Evolutionary conservation across 92 coral and sea anemone genomes (phyloP), one percentile per base, ranked within the genome.

Genomic region (Muricea muricata): DNA sequence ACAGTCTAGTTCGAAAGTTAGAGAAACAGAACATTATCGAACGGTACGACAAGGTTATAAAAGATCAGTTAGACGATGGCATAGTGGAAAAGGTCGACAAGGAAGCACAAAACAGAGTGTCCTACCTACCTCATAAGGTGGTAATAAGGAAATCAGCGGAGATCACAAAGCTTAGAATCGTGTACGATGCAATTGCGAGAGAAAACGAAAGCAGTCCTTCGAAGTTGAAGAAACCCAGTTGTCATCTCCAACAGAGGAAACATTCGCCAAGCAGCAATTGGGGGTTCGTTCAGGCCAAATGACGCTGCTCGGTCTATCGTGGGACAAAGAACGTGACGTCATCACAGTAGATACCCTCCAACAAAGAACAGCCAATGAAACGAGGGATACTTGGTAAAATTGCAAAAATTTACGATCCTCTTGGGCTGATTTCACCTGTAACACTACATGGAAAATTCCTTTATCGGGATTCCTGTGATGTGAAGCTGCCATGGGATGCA

Each of bases 101-200:
- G 11, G 58, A 54, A 50, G 25, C 69, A 29, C 21, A 48, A 58
- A 70, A 33, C 5, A 34, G 42, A 34, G 82, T 52, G 46, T 77
- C 55, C 24, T 77, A 77, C 67, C 13, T 77, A 46, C 67, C 82
- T 46, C 82, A 77, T 18, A 70, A 70, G 18, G 40, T 54, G 7
- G 76, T 70, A 29, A 42, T 70, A 18, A 37, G 48, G 39, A 39
- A 63, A 28, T 28, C 70, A 26, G 39, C 70, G 30, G 70, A 63
- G 15, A 63, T 39, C 10, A 63, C 70, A 9, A 63, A 63, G 17
- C 70, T 63, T 10, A 29, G 70, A 29, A 63, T 63, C 4, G 70
- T 63, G 37, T 28, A 28, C 30, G 70, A 63, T 39, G 70, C 70
- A 28, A 28, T 39, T 13, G 70, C 70, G 30, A 35, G 70, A 18